Evolutionary conservation across 2,888 invertebrate species (phyloP).

Genomic region (Physocephala rufipes): DNA sequence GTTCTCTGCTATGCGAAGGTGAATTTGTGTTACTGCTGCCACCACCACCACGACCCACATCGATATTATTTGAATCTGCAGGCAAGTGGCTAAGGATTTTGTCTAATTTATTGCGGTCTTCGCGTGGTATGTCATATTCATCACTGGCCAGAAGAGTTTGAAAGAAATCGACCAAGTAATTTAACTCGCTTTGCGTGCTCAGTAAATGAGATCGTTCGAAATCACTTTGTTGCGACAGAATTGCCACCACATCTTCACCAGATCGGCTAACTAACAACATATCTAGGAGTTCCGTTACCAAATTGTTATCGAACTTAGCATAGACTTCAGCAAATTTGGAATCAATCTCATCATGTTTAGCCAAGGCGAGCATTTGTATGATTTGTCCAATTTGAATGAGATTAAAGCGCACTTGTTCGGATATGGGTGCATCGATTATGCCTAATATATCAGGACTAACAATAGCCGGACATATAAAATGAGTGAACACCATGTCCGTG

Average conservation of each 20-base stretch:
- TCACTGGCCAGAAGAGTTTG: slow-evolving; percentile 66
- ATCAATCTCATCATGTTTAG: slow-evolving; percentile 84
- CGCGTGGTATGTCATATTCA: slow-evolving; percentile 57
- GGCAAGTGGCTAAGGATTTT: slow-evolving; percentile 67
- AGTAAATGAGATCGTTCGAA: slow-evolving; percentile 73
- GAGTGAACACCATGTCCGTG: slow-evolving; percentile 91
- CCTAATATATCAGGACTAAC: slow-evolving; percentile 96
- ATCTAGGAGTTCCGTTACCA: slow-evolving; percentile 82
- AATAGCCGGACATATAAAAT: slow-evolving; percentile 95
- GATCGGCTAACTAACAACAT: slow-evolving; percentile 66
- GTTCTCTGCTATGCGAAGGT: slow-evolving; percentile 34
- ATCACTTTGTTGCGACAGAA: slow-evolving; percentile 67
- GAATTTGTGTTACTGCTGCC: slow-evolving; percentile 28
- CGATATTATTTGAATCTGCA: slow-evolving; percentile 34
- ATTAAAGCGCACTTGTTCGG: slow-evolving; percentile 89
- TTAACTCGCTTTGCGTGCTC: slow-evolving; percentile 75
- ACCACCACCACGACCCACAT: neutral
- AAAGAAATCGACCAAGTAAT: slow-evolving; percentile 70
- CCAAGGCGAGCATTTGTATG: slow-evolving; percentile 88
- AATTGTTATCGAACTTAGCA: slow-evolving; percentile 80
- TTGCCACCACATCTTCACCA: slow-evolving; percentile 64
- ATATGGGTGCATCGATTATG: slow-evolving; percentile 91
- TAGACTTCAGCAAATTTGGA: slow-evolving; percentile 79
- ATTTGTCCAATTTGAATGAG: slow-evolving; percentile 92
- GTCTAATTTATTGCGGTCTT: slow-evolving; percentile 66